Percentiles rank a stretch among this genome's conserved stretches.
Conservation (phyloP, 2,113 vertebrate genomes). For the Grantiella picta region DNA sequence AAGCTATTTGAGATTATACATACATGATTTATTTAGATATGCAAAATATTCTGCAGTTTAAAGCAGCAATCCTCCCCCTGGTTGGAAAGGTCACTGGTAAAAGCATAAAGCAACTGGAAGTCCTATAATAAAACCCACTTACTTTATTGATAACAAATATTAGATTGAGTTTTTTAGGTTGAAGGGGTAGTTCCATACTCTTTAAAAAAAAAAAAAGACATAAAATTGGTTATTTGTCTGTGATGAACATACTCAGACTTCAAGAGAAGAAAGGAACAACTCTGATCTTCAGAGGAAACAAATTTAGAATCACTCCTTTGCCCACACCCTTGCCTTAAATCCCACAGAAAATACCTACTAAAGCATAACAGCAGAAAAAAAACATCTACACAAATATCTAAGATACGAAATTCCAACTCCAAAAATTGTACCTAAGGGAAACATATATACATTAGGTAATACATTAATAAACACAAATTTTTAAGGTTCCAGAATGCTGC, state of each 20-base stretch:
- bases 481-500: not conserved
- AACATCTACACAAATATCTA: not conserved
- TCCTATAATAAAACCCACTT: not conserved
- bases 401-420: not conserved
- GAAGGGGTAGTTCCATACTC: not conserved
- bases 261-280: not conserved
- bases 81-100: not conserved
- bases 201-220: not conserved
- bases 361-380: not conserved
- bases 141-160: not conserved
- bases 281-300: not conserved
- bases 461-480: not conserved
- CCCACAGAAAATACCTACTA: not conserved
- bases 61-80: not conserved
- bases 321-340: not conserved
- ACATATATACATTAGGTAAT: not conserved
- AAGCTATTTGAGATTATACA: not conserved
- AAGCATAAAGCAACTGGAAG: not conserved
- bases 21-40: not conserved
- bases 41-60: not conserved
- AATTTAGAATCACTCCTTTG: not conserved
- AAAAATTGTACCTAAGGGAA: not conserved
- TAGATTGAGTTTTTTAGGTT: not conserved
- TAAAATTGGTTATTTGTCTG: not conserved
- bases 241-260: not conserved